These are phyloP conservation scores for Spea hammondii DNA, from an alignment of 2,797 vertebrate genomes.

Conservation along the genomic window DNA sequence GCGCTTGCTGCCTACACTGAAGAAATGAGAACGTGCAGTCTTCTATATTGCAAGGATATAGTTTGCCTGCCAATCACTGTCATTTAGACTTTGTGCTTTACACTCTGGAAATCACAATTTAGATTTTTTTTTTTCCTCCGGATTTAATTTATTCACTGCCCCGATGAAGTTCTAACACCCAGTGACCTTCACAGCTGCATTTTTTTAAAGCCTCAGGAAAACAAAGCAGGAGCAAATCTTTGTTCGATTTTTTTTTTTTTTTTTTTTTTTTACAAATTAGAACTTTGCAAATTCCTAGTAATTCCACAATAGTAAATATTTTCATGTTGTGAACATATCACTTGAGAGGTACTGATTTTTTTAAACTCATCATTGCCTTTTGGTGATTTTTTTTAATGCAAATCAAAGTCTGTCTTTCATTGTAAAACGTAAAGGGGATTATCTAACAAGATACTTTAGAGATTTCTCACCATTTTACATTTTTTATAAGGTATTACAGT, in stretches of 20 bases:
- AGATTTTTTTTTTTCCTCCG: slow-evolving; percentile 80
- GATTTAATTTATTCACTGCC: slow-evolving; percentile 99
- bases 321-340: slow-evolving; percentile 42
- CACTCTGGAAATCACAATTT: slow-evolving; percentile 96
- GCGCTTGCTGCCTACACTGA: slow-evolving; percentile 81
- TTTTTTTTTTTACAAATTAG: slow-evolving; percentile 67
- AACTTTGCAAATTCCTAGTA: slow-evolving; percentile 50
- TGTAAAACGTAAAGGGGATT: too few relatives aligned
- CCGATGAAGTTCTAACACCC: slow-evolving; percentile 97
- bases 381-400: too few relatives aligned
- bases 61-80: slow-evolving; percentile 97
- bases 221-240: slow-evolving; percentile 68
- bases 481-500: too few relatives aligned
- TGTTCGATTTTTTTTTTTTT: slow-evolving; percentile 61
- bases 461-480: too few relatives aligned
- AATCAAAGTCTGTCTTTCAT: too few relatives aligned
- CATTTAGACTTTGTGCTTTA: slow-evolving; percentile 90
- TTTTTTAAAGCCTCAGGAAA: slow-evolving; percentile 72
- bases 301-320: slow-evolving; percentile 64
- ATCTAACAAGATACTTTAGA: too few relatives aligned
- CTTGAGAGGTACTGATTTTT: too few relatives aligned
- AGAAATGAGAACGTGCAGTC: slow-evolving; percentile 81
- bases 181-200: slow-evolving; percentile 94
- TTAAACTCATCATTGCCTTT: too few relatives aligned
- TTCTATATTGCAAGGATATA: slow-evolving; percentile 86